These are phyloP conservation scores for Nesogale talazaci DNA, from an alignment of 2,113 vertebrate genomes.

Conservation along the genomic window DNA sequence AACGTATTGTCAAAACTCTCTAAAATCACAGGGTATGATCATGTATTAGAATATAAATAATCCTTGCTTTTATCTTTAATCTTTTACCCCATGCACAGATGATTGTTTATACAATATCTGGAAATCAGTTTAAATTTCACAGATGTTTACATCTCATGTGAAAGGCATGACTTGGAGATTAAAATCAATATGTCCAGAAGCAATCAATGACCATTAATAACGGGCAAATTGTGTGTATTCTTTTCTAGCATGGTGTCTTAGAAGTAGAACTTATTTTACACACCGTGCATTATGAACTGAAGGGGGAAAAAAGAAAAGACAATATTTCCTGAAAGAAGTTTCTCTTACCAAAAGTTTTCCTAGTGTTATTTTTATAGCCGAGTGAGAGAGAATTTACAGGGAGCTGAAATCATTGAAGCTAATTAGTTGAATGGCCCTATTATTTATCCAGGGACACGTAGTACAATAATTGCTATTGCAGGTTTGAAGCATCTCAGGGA, in stretches of 20 bases:
- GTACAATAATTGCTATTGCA: constrained; percentile 93
- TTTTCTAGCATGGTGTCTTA: constrained; percentile 58
- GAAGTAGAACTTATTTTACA: constrained; percentile 50
- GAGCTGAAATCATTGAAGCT: constrained; percentile 91
- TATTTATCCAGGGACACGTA: constrained; percentile 93
- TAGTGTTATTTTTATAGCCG: constrained; percentile 87
- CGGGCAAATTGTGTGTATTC: constrained; percentile 62
- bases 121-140: constrained; percentile 39
- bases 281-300: constrained; percentile 77
- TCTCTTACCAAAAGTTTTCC: constrained; percentile 88
- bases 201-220: constrained; percentile 77
- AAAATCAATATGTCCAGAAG: constrained; percentile 48
- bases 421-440: constrained; percentile 93
- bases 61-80: constrained; percentile 37
- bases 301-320: constrained; percentile 77
- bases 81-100: neutral
- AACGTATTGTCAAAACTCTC: neutral
- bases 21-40: neutral
- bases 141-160: neutral
- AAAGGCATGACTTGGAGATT: constrained; percentile 72
- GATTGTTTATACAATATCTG: neutral
- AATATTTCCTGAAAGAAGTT: constrained; percentile 87
- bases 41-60: neutral
- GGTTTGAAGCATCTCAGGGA: constrained; percentile 92
- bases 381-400: constrained; percentile 89